Evolutionary conservation across 1,140 invertebrate species (phyloP).

Genomic region (Platorchestia sp.): DNA sequence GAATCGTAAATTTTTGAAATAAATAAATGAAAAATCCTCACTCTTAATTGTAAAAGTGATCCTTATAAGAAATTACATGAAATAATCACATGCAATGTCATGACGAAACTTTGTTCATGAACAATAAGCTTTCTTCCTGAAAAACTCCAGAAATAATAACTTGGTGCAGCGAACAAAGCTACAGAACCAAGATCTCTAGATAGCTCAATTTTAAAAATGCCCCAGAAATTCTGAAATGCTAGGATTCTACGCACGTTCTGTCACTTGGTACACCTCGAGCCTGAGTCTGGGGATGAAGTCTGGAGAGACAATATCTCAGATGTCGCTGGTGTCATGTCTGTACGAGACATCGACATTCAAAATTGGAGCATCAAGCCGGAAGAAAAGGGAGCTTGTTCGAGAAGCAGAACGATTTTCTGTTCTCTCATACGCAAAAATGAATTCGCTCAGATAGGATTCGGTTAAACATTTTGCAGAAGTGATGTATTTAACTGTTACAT

Average conservation of each 20-base stretch:
- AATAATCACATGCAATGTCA: too few relatives aligned
- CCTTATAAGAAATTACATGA: too few relatives aligned
- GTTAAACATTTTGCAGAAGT: neutral
- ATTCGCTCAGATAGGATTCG: neutral
- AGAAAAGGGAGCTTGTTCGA: neutral
- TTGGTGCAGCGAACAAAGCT: neutral
- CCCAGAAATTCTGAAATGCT: neutral
- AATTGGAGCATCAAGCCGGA: neutral
- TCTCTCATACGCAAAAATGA: neutral
- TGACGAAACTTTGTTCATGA: too few relatives aligned
- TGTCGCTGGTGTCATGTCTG: neutral
- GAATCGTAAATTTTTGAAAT: too few relatives aligned
- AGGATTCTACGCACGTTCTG: neutral
- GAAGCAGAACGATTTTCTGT: neutral
- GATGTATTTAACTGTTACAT: neutral
- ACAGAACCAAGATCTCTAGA: neutral
- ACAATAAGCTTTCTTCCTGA: neutral
- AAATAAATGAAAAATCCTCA: too few relatives aligned
- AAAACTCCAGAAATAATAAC: neutral
- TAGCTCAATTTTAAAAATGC: neutral
- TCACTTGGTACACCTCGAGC: neutral
- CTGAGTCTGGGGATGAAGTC: neutral
- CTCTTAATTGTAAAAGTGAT: too few relatives aligned
- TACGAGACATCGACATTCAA: neutral
- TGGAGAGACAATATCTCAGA: neutral